Base-by-base conservation (phyloP, 2,888 invertebrate genomes). In the Zaprionus bogoriensis region DNA sequence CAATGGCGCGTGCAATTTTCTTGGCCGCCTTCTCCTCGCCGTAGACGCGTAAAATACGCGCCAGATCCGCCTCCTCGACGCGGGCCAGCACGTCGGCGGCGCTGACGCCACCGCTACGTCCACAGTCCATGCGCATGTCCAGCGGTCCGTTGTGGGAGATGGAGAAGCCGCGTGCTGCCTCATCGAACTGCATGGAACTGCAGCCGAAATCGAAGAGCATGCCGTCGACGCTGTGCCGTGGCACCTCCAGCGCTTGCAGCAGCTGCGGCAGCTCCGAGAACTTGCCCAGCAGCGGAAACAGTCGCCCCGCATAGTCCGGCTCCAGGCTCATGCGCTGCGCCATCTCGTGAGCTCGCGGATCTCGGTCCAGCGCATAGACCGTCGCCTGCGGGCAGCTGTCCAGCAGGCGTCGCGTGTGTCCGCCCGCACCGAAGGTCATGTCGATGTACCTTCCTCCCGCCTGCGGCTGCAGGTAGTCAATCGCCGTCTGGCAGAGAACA, bases 341-440 rank as follows among this genome's bases (percentile, higher is more conserved):
- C 87, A 93, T 92, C 50, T 94, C 91, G 91, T 94, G 92, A 3
- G 98, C 96, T 10, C 93, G 80, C 0, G 97, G 97, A 91, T 99
- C 99, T 89, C 98, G 93, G 90, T 99, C 99, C 72, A 98, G 91
- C 0, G 96, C 96, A 85, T 95, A 93, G 1, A 98, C 92, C 88
- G 92, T 95, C 14, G 95, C 92, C 75, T 92, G 90, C 30, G 94
- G 92, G 9, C 93, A 92, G 23, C 92, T 88, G 84, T 95, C 92
- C 44, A 99, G 92, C 74, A 99, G 92, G 87, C 93, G 92, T 75
- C 92, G 92, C 7, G 96, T 94, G 88, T 99, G 99, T 0, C 98
- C 98, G 5, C 99, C 99, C 19, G 96, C 96, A 23, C 99, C 98
- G 92, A 98, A 99, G 10, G 99, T 99, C 97, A 98, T 97, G 88